Evolutionary conservation across 2,113 vertebrate genomes (phyloP).

Genomic region (Pyxicephalus adspersus): DNA sequence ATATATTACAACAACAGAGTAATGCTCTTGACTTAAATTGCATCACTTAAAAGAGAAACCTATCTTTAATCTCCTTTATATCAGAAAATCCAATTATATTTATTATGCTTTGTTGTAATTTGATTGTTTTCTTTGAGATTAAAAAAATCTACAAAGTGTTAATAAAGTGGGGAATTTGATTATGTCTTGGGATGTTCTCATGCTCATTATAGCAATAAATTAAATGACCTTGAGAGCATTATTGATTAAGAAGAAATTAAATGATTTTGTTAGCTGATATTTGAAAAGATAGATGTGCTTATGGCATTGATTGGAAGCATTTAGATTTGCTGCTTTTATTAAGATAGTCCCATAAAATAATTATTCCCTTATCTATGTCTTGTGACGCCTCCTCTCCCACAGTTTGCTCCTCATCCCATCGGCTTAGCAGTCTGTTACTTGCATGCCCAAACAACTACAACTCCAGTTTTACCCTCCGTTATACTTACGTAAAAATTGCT

Average conservation of each 20-base stretch:
- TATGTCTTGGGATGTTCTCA: constrained; percentile 33
- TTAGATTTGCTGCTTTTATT: neutral
- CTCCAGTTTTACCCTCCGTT: neutral
- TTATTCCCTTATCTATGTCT: neutral
- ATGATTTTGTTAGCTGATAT: constrained; percentile 38
- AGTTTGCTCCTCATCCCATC: too few species aligned
- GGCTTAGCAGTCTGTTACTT: neutral
- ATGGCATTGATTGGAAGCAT: neutral
- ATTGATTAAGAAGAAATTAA: constrained; percentile 49
- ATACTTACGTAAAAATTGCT: neutral
- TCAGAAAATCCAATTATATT: constrained; percentile 45
- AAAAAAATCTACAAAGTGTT: constrained; percentile 40
- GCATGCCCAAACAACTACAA: neutral
- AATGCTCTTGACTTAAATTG: constrained; percentile 20
- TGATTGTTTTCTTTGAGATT: constrained; percentile 47
- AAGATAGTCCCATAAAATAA: neutral
- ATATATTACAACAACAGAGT: constrained; percentile 7
- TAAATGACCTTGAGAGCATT: constrained; percentile 48
- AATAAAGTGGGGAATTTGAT: constrained; percentile 48
- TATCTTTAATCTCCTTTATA: constrained; percentile 30
- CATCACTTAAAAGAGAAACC: constrained; percentile 6
- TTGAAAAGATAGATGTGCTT: constrained; percentile 12
- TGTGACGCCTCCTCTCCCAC: too few species aligned
- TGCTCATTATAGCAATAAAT: constrained; percentile 45
- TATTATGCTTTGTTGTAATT: constrained; percentile 44